Evolutionary conservation across 2,113 vertebrate species (phyloP).

Genomic region (Alligator mississippiensis): DNA sequence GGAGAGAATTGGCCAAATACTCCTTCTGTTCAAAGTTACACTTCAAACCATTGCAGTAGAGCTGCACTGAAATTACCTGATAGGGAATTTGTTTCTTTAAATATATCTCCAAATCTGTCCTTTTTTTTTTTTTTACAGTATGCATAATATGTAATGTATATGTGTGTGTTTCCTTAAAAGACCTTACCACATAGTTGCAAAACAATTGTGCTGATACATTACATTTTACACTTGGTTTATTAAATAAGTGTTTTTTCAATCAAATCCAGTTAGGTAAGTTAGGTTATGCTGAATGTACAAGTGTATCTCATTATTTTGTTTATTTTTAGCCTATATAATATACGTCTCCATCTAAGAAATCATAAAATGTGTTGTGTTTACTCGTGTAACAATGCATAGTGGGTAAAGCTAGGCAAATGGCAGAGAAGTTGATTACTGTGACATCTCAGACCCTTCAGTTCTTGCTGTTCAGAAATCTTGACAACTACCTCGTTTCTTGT

Average conservation of each 20-base stretch:
- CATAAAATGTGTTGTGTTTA: not conserved
- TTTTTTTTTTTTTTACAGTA: not conserved
- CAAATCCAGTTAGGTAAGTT: not conserved
- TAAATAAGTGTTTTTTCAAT: accelerated
- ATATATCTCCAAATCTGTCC: not conserved
- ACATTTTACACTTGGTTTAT: not conserved
- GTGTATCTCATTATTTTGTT: not conserved
- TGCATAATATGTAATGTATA: not conserved
- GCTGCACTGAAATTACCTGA: not conserved
- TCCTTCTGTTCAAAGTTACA: not conserved
- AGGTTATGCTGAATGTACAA: not conserved
- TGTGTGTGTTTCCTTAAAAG: not conserved
- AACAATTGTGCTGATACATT: not conserved
- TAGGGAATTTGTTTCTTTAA: not conserved
- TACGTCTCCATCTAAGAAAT: not conserved
- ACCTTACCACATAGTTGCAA: not conserved
- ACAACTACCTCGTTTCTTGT: not conserved
- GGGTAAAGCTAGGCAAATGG: not conserved
- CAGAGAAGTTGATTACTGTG: not conserved
- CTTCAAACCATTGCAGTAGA: not conserved
- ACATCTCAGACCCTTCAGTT: not conserved
- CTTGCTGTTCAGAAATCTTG: not conserved
- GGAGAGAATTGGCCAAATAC: not conserved
- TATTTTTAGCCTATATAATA: not conserved
- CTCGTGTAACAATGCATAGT: not conserved